phyloP scores from a whole-genome alignment of 2,113 vertebrate species.

The Galeopterus variegatus region DNA sequence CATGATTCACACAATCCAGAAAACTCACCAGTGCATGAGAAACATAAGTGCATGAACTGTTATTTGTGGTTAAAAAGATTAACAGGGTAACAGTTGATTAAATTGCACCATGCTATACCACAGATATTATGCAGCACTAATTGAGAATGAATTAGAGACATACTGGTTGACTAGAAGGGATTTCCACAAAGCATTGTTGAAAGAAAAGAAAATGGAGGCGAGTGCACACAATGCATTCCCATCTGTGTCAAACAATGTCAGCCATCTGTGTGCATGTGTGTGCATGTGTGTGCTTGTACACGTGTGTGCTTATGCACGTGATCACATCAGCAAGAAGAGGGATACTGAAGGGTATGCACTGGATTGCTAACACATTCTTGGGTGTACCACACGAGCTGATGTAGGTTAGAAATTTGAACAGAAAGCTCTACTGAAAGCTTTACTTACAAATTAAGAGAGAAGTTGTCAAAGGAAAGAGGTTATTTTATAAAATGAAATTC shows the following conservation, averaged over 20 bases:
- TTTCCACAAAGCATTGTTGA: neutral
- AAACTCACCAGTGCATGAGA: too few species aligned
- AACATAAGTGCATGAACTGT: too few species aligned
- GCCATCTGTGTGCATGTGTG: rapidly evolving
- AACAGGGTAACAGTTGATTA: neutral
- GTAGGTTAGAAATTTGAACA: neutral
- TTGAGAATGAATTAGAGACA: neutral
- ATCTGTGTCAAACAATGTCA: neutral
- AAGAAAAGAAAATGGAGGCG: neutral
- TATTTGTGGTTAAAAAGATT: too few species aligned
- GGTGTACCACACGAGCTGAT: neutral
- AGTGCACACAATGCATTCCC: neutral
- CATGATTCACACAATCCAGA: too few species aligned
- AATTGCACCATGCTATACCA: neutral
- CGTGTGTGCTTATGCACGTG: neutral
- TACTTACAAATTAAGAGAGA: neutral
- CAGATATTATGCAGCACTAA: neutral
- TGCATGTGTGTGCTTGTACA: too few species aligned
- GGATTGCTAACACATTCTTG: neutral
- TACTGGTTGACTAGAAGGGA: neutral
- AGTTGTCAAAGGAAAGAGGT: too few species aligned
- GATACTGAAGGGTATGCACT: neutral
- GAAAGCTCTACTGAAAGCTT: neutral
- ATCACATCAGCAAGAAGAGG: neutral
- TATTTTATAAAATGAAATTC: too few species aligned